Base-by-base conservation (phyloP, 1,140 invertebrate species). In the Cardiocondyla obscurior region DNA sequence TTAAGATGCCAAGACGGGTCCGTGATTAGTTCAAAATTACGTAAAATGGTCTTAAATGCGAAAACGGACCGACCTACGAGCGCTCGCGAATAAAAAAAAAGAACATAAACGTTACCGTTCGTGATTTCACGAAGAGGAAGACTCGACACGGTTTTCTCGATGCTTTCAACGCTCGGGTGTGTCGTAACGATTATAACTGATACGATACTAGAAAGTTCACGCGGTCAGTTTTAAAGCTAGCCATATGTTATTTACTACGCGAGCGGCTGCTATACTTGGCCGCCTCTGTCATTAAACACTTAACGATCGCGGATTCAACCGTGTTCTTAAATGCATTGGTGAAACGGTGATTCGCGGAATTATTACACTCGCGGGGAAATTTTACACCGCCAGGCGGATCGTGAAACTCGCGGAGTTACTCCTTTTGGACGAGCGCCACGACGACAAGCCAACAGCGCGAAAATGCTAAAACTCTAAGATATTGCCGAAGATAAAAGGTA, bases 181-280 rank as follows among this genome's bases (percentile, higher is more conserved):
- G 49, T 6, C 36, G 33, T 53, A 55, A 22, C 57, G 22, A 22
- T 6, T 67, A 14, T 12, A 67, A 67, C 28, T 51, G 22, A 65
- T 14, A 12, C 16, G 49, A 77, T 53, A n/a, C 19, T 77, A 77
- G 60, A 77, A 77, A 77, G 74, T 77, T 77, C 46, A 67, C 22
- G 16, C 22, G 7, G 58, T 3, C 28, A 77, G 25, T 36, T 62
- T 62, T 28, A 12, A 53, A 58, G 55, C 46, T 39, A n/a, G 19
- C 33, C 12, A 42, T 77, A 67, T 67, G 53, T 77, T 67, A 77
- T 42, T 77, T 67, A 67, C 62, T 19, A 39, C 60, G 33, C 22
- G 33, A 28, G 16, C 57, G 33, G 16, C 16, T 65, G 16, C 16
- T 65, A 65, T 49, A 77, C 44, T 77, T 51, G 60, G 12, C 33